Conservation (phyloP, 2,797 vertebrate genomes). For the Ptychadena robeensis region DNA sequence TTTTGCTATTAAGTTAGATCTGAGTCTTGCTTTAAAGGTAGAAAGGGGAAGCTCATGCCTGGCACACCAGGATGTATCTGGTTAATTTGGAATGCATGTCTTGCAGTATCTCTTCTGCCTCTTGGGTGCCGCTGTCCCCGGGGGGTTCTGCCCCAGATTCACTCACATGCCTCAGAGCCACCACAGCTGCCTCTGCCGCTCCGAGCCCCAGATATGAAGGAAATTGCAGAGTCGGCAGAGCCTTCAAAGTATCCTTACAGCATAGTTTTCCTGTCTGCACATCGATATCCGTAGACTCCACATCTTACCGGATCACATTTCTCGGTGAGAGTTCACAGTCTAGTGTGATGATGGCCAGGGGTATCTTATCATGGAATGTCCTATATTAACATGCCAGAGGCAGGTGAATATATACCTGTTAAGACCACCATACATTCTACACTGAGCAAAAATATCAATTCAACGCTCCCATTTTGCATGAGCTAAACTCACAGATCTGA, state of each 20-base stretch:
- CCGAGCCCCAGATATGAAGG: conserved; percentile 38
- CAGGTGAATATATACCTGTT: too few species aligned
- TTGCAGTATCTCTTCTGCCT: conserved; percentile 36
- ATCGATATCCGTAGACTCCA: background rate
- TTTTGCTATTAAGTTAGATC: too few species aligned
- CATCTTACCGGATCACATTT: background rate
- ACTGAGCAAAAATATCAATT: too few species aligned
- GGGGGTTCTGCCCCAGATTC: conserved; percentile 57
- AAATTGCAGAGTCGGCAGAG: conserved; percentile 55
- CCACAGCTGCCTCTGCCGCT: conserved; percentile 47
- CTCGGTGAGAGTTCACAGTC: background rate
- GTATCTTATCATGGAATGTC: background rate
- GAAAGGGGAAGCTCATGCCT: background rate
- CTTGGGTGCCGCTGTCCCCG: conserved; percentile 40
- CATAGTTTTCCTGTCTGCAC: background rate
- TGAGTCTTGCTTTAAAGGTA: background rate
- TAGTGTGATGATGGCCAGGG: background rate
- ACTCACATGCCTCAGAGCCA: conserved; percentile 64
- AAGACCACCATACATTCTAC: too few species aligned
- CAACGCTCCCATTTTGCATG: too few species aligned
- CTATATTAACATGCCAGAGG: background rate
- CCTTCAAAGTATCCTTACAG: conserved; percentile 25
- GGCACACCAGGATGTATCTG: background rate
- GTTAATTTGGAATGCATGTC: background rate
- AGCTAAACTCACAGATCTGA: too few species aligned